Base-by-base conservation (phyloP, 2,113 vertebrate genomes). In the Oncorhynchus masou region DNA sequence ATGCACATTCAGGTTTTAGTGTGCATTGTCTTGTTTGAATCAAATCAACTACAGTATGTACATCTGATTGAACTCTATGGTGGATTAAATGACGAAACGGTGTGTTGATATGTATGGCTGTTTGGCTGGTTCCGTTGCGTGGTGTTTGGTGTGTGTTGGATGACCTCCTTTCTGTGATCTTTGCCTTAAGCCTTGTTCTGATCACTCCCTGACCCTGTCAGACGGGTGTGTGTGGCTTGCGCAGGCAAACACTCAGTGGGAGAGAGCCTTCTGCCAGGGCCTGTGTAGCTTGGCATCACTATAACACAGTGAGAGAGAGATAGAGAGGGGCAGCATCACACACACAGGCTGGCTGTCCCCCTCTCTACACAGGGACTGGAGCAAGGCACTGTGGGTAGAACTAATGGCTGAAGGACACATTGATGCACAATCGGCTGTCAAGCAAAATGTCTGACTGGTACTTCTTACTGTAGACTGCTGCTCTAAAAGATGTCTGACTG, bases 141-240 rank as follows among this genome's bases (percentile, higher is more conserved):
- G 19, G 31, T 22, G 16, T 75, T 65, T 68, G 13, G n/a, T 7
- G 20, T 75, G 64, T n/a, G 68, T 25, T 74, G 71, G 73, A 70
- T 78, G 79, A 84, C 81, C 84, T 88, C 84, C 65, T 86, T 86
- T 76, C 71, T 82, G 76, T 77, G 85, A 79, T 83, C 74, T 79
- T 76, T 70, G 83, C 83, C 84, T 79, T 70, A 62, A 83, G 82
- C 62, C 4, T 54, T 80, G 84, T 83, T 84, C 54, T 81, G 62
- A 15, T 74, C 62, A 77, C 74, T 68, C 78, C 20, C 59, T 80
- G 80, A 83, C 78, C 85, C 84, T 78, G 84, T 82, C 79, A 81
- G 71, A 19, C 34, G 84, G 73, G 79, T 85, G 8, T 22, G 6
- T 13, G 71, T 15, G 9, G 16, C 19, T 76, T 72, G 70, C 70